Evolutionary conservation across 2,797 vertebrate species (phyloP), one percentile per base, ranked within the genome.

Genomic region (Iguana delicatissima): DNA sequence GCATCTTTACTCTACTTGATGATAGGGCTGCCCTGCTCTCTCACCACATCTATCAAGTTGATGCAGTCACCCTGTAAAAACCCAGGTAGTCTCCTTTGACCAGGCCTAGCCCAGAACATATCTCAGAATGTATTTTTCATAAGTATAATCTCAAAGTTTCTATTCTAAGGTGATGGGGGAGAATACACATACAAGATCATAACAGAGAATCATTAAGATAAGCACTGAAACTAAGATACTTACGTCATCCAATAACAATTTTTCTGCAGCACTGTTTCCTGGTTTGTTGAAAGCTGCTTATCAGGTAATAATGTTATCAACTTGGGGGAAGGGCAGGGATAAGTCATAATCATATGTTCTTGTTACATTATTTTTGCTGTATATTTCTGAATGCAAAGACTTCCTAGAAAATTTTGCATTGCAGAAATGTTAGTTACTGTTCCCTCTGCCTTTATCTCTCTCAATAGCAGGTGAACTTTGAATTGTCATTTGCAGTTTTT

Each of bases 181-280:
- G 77, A 77, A 64, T 88, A 87, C 38, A 85, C 82, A 67, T 95
- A 92, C 32, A 83, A 35, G 77, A 90, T 90, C 85, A 95, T 96
- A 94, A 85, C 26, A 93, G 67, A 89, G 91, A 91, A 74, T 93
- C 86, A 95, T 95, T 96, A 96, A 97, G 96, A 97, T 96, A 96
- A 97, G 86, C 86, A 92, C 80, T 92, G 91, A 76, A 94, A 96
- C 94, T 91, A 94, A 94, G 95, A 94, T 95, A 8, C 59, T 96
- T 96, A 95, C 64, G 42, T 94, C 95, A 96, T 87, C 93, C 95
- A 93, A 95, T 93, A 94, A 92, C 96, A 95, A 96, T 90, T 86
- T 93, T 92, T 92, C 92, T 89, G 80, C n/a, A 79, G 88, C 89
- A 69, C 42, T 42, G 89, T 80, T 96, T 96, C 92, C 95, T 95